phyloP scores from a whole-genome alignment of 2,113 vertebrate species.

The Alosa alosa region DNA sequence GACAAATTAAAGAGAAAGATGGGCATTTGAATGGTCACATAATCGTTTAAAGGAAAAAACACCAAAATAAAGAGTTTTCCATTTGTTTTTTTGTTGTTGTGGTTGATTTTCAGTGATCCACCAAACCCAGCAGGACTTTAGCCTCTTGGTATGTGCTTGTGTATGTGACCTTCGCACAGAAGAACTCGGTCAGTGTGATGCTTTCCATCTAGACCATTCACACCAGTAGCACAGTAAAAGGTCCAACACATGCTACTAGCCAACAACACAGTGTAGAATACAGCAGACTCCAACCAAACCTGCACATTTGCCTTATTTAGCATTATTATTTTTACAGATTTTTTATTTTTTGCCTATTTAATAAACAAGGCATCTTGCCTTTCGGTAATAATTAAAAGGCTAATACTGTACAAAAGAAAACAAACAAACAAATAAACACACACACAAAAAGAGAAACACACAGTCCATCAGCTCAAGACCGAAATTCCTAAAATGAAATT shows the following conservation, averaged over 20 bases:
- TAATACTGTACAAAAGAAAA: conserved; percentile 4
- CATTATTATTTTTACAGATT: background rate
- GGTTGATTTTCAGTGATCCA: background rate
- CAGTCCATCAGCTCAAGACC: background rate
- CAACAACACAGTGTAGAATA: background rate
- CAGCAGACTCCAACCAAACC: background rate
- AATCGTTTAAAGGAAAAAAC: background rate
- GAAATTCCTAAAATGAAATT: conserved; percentile 9
- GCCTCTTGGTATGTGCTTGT: background rate
- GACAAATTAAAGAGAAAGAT: background rate
- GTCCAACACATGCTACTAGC: background rate
- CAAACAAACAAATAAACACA: background rate
- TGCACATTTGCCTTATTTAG: too few species aligned
- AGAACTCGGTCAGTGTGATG: too few species aligned
- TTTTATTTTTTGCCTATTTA: background rate
- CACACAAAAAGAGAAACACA: background rate
- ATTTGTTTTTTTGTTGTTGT: background rate
- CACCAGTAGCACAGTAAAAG: background rate
- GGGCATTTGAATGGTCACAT: background rate
- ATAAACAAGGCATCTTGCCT: background rate
- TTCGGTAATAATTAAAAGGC: background rate
- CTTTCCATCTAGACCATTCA: background rate
- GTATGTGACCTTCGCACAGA: background rate
- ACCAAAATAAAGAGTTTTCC: background rate
- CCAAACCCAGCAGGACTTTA: background rate